Percentiles rank a stretch among this genome's conserved stretches.
Evolutionary conservation across 2,888 invertebrate genomes (phyloP).

Genomic region (Scaptomyza cyrtandrae): DNA sequence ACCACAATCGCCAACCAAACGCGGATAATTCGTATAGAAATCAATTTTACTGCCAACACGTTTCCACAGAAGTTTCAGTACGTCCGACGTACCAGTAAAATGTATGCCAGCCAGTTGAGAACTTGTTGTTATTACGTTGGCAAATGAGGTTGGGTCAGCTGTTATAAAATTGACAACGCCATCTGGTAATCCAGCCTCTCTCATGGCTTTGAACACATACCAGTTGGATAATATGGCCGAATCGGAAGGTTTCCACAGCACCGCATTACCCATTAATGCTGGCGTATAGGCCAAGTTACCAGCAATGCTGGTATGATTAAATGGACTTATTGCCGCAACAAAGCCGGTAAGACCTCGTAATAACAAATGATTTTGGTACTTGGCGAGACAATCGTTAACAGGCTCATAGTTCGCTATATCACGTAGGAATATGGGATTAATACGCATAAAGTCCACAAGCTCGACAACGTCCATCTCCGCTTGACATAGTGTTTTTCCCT

Average conservation of each 20-base stretch:
- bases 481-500: constrained; percentile 96
- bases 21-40: constrained; percentile 93
- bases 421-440: constrained; percentile 91
- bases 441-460: constrained; percentile 95
- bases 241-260: constrained; percentile 99
- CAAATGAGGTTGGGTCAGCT: constrained; percentile 96
- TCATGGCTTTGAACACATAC: constrained; percentile 94
- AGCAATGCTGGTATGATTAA: constrained; percentile 99
- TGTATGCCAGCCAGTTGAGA: constrained; percentile 95
- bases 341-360: constrained; percentile 98
- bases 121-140: constrained; percentile 92
- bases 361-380: constrained; percentile 91
- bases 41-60: constrained; percentile 94
- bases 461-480: constrained; percentile 98
- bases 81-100: constrained; percentile 98
- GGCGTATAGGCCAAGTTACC: constrained; percentile 96
- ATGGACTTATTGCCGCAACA: constrained; percentile 98
- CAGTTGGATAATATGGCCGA: constrained; percentile 98
- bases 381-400: constrained; percentile 89
- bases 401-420: constrained; percentile 95
- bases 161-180: constrained; percentile 99
- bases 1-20: constrained; percentile 97
- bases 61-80: constrained; percentile 95
- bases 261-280: constrained; percentile 95
- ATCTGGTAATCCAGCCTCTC: constrained; percentile 97